Base-by-base conservation (phyloP, 2,797 vertebrate species). In the Apogon talboti region DNA sequence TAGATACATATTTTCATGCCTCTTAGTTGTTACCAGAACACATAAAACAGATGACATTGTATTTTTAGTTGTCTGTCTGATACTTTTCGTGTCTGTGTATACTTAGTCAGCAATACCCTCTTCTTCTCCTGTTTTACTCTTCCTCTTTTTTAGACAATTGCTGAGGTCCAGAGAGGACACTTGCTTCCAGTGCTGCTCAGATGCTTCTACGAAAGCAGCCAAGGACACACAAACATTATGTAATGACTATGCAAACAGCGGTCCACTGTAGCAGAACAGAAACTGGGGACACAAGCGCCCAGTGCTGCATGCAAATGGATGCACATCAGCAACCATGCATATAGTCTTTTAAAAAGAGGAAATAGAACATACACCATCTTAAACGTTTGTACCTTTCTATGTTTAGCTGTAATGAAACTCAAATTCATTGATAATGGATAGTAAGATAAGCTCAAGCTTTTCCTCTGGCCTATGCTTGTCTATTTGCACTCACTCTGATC, bases 201-300 rank as follows among this genome's bases (percentile, higher is more conserved):
- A 72, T 70, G 51, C 59, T 69, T 68, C 45, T 48, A 56, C 21
- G 71, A 7, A 1, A 63, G 37, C 38, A 56, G 33, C 48, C 61
- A 62, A 48, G 71, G 62, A 61, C 63, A 74, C 41, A 65, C 47
- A 71, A 77, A 74, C 43, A 66, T 85, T 74, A 74, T 33, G 63
- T 62, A 80, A 81, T 53, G 47, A 74, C 54, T 43, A 52, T 12
- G 2, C 40, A 73, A 76, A 68, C 56, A 71, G 44, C 9, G 38
- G 61, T 33, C 51, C 61, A 45, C 19, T 59, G 57, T 50, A 21
- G 35, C 21, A 35, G 50, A 49, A 19, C 35, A 28, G 49, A 47
- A n/a, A n/a, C 42, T 6, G 8, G 0, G 16, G 7, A 28, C 19
- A 18, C 42, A 18, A 1, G 7, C 18, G 54, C n/a, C 43, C 46